phyloP scores from a whole-genome alignment of 1,140 invertebrate genomes.

The Hycleus phaleratus region DNA sequence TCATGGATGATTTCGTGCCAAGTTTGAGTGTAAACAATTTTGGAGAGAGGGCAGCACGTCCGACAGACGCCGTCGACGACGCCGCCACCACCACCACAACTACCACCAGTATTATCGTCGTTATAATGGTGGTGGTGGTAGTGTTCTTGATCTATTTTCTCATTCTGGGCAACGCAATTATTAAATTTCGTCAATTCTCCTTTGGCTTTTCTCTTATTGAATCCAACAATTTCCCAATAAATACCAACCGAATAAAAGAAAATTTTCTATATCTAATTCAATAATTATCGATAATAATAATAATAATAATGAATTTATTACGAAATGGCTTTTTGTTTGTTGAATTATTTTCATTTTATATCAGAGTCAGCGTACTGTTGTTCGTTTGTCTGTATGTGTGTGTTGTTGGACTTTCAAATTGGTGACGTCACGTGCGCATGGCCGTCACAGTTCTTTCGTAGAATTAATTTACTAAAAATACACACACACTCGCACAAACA shows the following conservation, averaged over 20 bases:
- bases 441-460: constrained; percentile 7
- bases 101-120: too few relatives aligned
- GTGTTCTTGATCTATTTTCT: constrained; percentile 8
- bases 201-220: too few relatives aligned
- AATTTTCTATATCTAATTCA: not conserved
- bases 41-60: constrained; percentile 10
- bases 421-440: constrained; percentile 16
- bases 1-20: too few relatives aligned
- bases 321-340: too few relatives aligned
- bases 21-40: constrained; percentile 1
- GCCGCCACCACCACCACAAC: too few relatives aligned
- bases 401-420: constrained; percentile 17
- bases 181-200: too few relatives aligned
- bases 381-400: too few relatives aligned
- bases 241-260: too few relatives aligned
- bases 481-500: constrained; percentile 2
- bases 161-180: not conserved
- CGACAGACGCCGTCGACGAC: not conserved
- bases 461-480: constrained; percentile 27
- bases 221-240: too few relatives aligned
- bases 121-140: too few relatives aligned
- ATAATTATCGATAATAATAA: not conserved
- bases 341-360: constrained; percentile 2
- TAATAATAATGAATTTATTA: too few relatives aligned
- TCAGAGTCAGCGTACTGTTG: not conserved